Percentiles rank a stretch among this genome's conserved stretches.
phyloP scores from a whole-genome alignment of 2,113 vertebrate species.

The Coptodon rendalli region DNA sequence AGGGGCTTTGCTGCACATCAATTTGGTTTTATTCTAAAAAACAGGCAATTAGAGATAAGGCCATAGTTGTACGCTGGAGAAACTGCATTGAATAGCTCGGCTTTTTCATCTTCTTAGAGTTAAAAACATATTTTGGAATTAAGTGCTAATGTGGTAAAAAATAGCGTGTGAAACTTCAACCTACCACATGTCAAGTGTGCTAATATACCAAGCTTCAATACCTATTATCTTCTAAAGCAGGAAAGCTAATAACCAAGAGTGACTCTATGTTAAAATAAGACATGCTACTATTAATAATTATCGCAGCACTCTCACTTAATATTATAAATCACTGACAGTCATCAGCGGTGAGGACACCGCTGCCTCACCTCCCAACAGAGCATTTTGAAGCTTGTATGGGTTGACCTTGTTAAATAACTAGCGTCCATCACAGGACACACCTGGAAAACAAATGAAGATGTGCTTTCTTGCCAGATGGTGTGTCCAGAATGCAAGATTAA shows the following conservation, averaged over 20 bases:
- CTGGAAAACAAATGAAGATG: conserved; percentile 59
- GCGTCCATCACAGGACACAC: conserved; percentile 41
- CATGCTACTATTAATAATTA: conserved; percentile 30
- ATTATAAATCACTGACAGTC: conserved; percentile 6
- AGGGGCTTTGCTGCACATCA: conserved; percentile 48
- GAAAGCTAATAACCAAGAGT: neutral
- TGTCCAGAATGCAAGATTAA: conserved; percentile 29
- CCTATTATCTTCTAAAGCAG: neutral
- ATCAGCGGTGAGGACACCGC: conserved; percentile 2
- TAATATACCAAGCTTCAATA: neutral
- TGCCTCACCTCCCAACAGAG: neutral
- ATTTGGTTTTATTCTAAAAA: conserved; percentile 67
- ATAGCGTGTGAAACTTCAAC: neutral
- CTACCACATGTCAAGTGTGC: neutral
- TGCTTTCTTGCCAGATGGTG: conserved; percentile 10
- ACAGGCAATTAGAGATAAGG: conserved; percentile 70
- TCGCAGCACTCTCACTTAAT: neutral
- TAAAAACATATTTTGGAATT: conserved; percentile 13
- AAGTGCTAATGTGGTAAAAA: conserved; percentile 20
- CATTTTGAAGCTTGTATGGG: conserved; percentile 49
- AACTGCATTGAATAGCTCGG: conserved; percentile 2
- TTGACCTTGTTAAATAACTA: conserved; percentile 69
- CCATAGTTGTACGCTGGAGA: conserved; percentile 8
- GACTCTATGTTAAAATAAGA: conserved; percentile 4
- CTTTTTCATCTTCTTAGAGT: neutral